phyloP scores from a whole-genome alignment of 2,113 vertebrate species.

The Seriola rivoliana region DNA sequence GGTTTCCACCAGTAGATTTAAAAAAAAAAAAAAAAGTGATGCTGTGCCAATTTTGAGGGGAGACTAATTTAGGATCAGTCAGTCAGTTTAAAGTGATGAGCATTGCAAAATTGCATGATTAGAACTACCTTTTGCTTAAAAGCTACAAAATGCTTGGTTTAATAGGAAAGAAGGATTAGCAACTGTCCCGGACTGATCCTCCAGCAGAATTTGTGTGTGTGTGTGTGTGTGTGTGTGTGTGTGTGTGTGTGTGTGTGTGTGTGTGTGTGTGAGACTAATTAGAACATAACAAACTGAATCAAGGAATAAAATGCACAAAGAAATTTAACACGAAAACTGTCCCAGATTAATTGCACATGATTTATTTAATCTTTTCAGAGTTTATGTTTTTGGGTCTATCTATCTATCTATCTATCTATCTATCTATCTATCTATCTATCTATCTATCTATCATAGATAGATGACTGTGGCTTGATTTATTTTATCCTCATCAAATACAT shows the following conservation, averaged over 20 bases:
- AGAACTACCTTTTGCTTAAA: neutral
- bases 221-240: neutral
- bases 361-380: conserved; percentile 7
- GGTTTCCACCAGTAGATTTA: neutral
- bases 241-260: too few relatives aligned
- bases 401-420: too few relatives aligned
- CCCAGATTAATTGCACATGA: neutral
- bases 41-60: neutral
- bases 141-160: neutral
- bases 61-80: neutral
- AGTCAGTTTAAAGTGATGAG: neutral
- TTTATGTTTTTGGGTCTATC: conserved; percentile 14
- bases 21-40: neutral
- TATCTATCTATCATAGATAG: too few relatives aligned
- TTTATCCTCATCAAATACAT: conserved; percentile 15
- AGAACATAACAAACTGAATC: too few relatives aligned
- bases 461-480: neutral
- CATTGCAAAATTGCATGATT: neutral
- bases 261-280: too few relatives aligned
- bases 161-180: neutral
- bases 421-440: too few relatives aligned
- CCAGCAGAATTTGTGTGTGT: neutral
- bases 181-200: neutral
- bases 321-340: too few relatives aligned
- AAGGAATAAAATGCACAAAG: neutral